A percentile compares a stretch with the other conserved stretches of the same genome.
phyloP scores from a whole-genome alignment of 2,888 invertebrate genomes.

The Parapristionchus giblindavisi region DNA sequence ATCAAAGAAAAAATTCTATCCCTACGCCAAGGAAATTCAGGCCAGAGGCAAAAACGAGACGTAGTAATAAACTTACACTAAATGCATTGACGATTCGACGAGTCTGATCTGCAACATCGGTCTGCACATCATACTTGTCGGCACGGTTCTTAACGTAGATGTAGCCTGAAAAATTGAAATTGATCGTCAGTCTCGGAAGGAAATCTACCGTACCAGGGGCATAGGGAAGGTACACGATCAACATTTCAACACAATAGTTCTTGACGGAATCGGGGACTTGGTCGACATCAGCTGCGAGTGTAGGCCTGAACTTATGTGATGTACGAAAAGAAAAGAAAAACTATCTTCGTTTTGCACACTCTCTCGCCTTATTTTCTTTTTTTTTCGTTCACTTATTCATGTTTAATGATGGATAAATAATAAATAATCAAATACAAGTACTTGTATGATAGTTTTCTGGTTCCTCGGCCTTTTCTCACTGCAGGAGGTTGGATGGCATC shows the following conservation, averaged over 20 bases:
- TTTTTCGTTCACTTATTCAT: not conserved
- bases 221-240: slow-evolving; percentile 61
- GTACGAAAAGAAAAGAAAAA: too few species aligned
- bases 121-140: slow-evolving; percentile 42
- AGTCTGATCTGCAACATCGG: slow-evolving; percentile 57
- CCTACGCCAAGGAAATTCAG: not conserved
- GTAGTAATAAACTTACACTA: slow-evolving; percentile 42
- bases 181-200: too few species aligned
- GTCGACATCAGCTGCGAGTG: not conserved
- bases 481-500: slow-evolving; percentile 9
- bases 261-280: slow-evolving; percentile 39
- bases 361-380: slow-evolving; percentile 30
- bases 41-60: not conserved
- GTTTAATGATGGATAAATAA: not conserved
- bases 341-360: too few species aligned
- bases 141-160: slow-evolving; percentile 56
- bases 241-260: slow-evolving; percentile 51
- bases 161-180: slow-evolving; percentile 54
- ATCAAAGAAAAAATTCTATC: not conserved
- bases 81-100: slow-evolving; percentile 56
- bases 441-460: slow-evolving; percentile 21
- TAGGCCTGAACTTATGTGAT: slow-evolving; percentile 30
- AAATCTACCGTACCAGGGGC: slow-evolving; percentile 52
- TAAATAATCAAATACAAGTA: not conserved
- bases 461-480: slow-evolving; percentile 32